Evolutionary conservation across 2,797 vertebrate genomes (phyloP), one percentile per base, ranked within the genome.

Genomic region (Benthosema pterotum): DNA sequence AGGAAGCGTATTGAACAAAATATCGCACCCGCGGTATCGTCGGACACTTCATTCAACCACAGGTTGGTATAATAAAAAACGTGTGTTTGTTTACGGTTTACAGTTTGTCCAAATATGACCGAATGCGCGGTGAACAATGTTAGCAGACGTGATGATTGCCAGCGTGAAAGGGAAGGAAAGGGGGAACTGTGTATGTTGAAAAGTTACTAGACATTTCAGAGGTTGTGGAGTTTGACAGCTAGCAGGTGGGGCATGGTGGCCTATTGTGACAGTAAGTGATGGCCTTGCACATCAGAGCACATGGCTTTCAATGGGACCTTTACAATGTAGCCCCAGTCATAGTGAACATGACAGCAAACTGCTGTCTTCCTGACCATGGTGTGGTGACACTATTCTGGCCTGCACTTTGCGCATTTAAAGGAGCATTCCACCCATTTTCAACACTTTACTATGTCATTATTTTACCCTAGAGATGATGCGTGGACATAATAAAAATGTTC

Each of bases 231-330:
- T 76, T 71, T 79, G 76, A 80, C 82, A 78, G 72, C 56, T 63
- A 66, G 80, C 85, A 87, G 79, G 85, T 86, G 88, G 62, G 32
- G 13, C 54, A 43, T 8, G 5, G 3, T 32, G 25, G 42, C 14
- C 28, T 28, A 45, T 51, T 65, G 63, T 51, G 25, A 25, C n/a
- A 18, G 55, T 22, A 16, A 38, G 38, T 65, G 52, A 38, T 64
- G 62, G 52, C 46, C 17, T 42, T 42, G 62, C 62, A 64, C 52
- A 56, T 57, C 11, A 25, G 38, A 48, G 54, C 63, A 65, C 54
- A 65, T 57, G 63, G 63, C 19, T 42, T 18, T 65, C 54, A 42
- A 65, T 50, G 25, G 53, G 54, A 17, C 11, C 13, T 16, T 47
- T 22, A 46, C 42, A 18, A 45, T 28, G 13, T n/a, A 15, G 22